Evolutionary conservation across 2,888 invertebrate species (phyloP), one percentile per base, ranked within the genome.

Genomic region (Phania funesta): DNA sequence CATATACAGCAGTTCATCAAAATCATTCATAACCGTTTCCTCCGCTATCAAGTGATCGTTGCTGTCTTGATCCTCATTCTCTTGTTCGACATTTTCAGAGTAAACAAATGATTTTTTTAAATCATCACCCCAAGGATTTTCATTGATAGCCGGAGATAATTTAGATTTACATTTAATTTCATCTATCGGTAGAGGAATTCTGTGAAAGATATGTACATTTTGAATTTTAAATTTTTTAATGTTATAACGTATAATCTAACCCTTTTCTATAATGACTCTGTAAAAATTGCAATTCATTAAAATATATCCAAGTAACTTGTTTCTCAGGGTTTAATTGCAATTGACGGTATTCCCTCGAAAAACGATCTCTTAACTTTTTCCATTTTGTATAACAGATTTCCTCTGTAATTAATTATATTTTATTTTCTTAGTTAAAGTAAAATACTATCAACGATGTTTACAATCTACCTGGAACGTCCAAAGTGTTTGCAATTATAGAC

Each of bases 301-400:
- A 89, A 46, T 89, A 86, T 1, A 86, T 79, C 90, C 90, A 89
- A 1, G 85, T 86, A 0, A 87, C 85, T 0, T 87, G 84, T n/a
- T 80, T 81, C 1, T 86, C 60, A 9, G 85, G 86, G 60, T 86
- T 76, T 3, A 89, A 84, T 58, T 86, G 87, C 29, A 87, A 83
- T 48, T 86, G 85, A 2, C 89, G 86, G 84, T 87, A 90, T 80
- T 89, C 89, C 3, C 89, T 86, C 0, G 89, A 86, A 75, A 90
- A 89, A 7, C 90, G 87, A 80, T 89, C 89, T 0, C 89, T 85
- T 48, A 89, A 26, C 54, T 87, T 88, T 29, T 89, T 89, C 89
- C 89, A 89, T 24, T 87, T 89, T 32, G 86, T 88, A 26, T 89
- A 90, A 58, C 89, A 87, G 1, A 84, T 26, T 83, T 89, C 86